Evolutionary conservation across 2,888 invertebrate genomes (phyloP).

Genomic region (Cantharis nigra): DNA sequence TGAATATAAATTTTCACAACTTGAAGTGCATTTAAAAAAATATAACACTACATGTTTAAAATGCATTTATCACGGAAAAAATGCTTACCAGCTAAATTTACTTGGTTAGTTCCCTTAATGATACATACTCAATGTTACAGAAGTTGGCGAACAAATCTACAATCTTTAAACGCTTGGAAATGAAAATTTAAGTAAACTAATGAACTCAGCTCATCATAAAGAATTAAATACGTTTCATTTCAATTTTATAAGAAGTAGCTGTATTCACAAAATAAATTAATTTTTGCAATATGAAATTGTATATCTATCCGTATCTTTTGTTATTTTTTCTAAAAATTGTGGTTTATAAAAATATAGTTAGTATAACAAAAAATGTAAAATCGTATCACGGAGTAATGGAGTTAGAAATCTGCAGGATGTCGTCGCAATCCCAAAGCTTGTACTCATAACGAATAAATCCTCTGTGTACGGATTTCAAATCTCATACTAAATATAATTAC

Average conservation of each 20-base stretch:
- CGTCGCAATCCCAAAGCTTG: constrained; percentile 19
- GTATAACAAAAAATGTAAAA: not conserved
- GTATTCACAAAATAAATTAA: not conserved
- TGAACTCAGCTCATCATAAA: not conserved
- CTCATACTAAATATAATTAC: constrained; percentile 28
- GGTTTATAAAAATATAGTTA: constrained; percentile 2
- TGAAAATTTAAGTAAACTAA: not conserved
- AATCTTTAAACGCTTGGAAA: not conserved
- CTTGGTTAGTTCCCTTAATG: not conserved
- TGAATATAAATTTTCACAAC: constrained; percentile 12
- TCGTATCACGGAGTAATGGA: constrained; percentile 15
- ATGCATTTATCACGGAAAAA: not conserved
- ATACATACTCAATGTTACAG: too few species aligned
- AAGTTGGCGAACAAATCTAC: not conserved
- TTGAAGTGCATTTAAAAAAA: not conserved
- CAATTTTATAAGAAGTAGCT: not conserved
- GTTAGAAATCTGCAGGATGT: constrained; percentile 17
- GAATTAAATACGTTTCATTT: not conserved
- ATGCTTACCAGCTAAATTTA: not conserved
- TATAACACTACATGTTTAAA: not conserved
- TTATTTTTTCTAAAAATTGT: not conserved
- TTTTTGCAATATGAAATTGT: not conserved
- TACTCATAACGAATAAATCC: constrained; percentile 26
- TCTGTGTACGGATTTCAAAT: constrained; percentile 29
- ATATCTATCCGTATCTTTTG: not conserved